A percentile compares a stretch with the other conserved stretches of the same genome.
Evolutionary conservation across 2,888 invertebrate species (phyloP).

Genomic region (Epinotia nisella): DNA sequence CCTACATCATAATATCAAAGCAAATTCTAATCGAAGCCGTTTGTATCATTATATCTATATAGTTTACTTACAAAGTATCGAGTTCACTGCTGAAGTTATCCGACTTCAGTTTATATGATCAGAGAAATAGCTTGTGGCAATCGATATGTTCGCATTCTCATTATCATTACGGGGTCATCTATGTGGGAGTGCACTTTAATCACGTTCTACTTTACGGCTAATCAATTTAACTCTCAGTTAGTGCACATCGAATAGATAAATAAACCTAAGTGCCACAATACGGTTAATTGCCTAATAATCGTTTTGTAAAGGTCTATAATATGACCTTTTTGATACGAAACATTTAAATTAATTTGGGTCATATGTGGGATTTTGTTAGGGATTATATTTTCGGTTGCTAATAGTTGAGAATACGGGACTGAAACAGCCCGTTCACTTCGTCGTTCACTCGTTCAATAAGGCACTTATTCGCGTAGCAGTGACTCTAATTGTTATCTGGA

Average conservation of each 20-base stretch:
- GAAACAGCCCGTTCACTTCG: too few relatives aligned
- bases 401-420: too few relatives aligned
- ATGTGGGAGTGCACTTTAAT: slow-evolving; percentile 10
- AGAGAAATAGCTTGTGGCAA: not conserved
- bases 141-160: not conserved
- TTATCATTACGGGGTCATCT: not conserved
- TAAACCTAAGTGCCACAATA: not conserved
- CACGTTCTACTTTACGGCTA: slow-evolving; percentile 2
- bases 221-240: not conserved
- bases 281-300: not conserved
- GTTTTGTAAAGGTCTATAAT: too few relatives aligned
- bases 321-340: too few relatives aligned
- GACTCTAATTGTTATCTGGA: too few relatives aligned
- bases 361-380: too few relatives aligned
- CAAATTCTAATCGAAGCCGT: too few relatives aligned
- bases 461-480: too few relatives aligned
- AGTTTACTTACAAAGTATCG: slow-evolving; percentile 13
- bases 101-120: not conserved
- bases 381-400: too few relatives aligned
- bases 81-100: slow-evolving; percentile 2
- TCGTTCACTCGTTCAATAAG: too few relatives aligned
- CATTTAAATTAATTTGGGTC: too few relatives aligned
- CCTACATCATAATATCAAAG: not conserved
- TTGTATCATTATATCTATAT: not conserved
- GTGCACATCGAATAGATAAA: not conserved